These are phyloP conservation scores for Excalfactoria chinensis DNA, from an alignment of 2,113 vertebrate species.

Conservation along the genomic window DNA sequence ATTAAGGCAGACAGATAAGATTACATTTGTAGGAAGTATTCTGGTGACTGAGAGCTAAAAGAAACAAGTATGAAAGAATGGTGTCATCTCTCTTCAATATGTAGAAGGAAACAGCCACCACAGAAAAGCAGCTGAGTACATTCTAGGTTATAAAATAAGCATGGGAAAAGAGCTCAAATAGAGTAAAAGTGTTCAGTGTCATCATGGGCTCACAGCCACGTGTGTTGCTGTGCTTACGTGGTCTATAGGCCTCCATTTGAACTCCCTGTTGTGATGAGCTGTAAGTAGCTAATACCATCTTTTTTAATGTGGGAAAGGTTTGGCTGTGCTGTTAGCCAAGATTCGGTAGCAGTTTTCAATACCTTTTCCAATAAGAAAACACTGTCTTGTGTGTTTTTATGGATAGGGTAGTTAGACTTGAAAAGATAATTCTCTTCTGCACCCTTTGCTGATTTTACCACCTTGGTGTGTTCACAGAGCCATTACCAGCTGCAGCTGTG, in stretches of 20 bases:
- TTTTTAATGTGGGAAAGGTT: neutral
- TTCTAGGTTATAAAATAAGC: neutral
- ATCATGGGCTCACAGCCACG: neutral
- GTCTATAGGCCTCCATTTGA: neutral
- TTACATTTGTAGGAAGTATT: neutral
- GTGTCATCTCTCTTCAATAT: neutral
- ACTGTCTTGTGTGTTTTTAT: neutral
- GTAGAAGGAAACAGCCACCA: neutral
- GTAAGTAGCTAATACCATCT: neutral
- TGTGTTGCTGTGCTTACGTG: neutral
- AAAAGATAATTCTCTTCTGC: neutral
- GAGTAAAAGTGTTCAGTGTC: neutral
- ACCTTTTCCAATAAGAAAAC: neutral
- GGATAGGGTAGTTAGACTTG: neutral
- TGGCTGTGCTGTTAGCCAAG: neutral
- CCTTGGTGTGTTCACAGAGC: conserved; percentile 83
- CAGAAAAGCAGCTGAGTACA: neutral
- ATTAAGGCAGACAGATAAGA: neutral
- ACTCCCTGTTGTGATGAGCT: neutral
- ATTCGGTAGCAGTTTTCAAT: neutral
- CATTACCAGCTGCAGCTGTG: conserved; percentile 99
- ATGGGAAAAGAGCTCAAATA: neutral
- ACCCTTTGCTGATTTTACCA: neutral
- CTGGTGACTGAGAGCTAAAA: neutral
- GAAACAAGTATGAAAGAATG: neutral